Evolutionary conservation across 2,888 invertebrate genomes (phyloP).

Genomic region (Nemurella pictetii): DNA sequence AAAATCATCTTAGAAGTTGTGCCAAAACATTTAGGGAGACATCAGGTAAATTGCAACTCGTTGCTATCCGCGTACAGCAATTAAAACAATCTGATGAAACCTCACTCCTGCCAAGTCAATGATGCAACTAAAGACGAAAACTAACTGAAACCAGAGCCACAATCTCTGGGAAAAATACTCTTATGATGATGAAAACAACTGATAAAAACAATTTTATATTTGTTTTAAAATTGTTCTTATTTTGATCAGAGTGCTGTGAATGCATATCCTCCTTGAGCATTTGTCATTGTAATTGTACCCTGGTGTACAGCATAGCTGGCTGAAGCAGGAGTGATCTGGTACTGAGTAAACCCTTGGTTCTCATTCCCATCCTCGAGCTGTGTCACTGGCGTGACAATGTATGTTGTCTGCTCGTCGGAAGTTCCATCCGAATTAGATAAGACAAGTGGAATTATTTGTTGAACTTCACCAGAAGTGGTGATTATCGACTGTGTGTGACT

Average conservation of each 20-base stretch:
- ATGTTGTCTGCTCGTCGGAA: slow-evolving; percentile 64
- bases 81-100: too few species aligned
- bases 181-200: too few species aligned
- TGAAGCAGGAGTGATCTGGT: slow-evolving; percentile 37
- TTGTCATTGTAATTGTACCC: slow-evolving; percentile 35
- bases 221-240: too few species aligned
- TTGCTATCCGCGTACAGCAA: too few species aligned
- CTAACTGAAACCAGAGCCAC: too few species aligned
- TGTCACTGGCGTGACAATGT: slow-evolving; percentile 67
- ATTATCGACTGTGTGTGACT: slow-evolving; percentile 57
- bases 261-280: slow-evolving; percentile 31
- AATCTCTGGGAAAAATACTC: too few species aligned
- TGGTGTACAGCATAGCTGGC: slow-evolving; percentile 32
- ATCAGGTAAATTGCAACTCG: too few species aligned
- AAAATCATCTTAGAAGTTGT: too few species aligned
- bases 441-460: slow-evolving; percentile 66
- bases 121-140: too few species aligned
- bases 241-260: slow-evolving; percentile 36
- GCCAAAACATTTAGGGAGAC: too few species aligned
- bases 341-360: slow-evolving; percentile 33
- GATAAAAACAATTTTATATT: too few species aligned
- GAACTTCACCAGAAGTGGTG: slow-evolving; percentile 57
- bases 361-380: slow-evolving; percentile 52
- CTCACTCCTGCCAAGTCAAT: too few species aligned
- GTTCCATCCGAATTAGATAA: slow-evolving; percentile 55